Percentiles rank a stretch among this genome's conserved stretches.
Evolutionary conservation across 2,797 vertebrate species (phyloP).

Genomic region (Helicolenus hilgendorfi): DNA sequence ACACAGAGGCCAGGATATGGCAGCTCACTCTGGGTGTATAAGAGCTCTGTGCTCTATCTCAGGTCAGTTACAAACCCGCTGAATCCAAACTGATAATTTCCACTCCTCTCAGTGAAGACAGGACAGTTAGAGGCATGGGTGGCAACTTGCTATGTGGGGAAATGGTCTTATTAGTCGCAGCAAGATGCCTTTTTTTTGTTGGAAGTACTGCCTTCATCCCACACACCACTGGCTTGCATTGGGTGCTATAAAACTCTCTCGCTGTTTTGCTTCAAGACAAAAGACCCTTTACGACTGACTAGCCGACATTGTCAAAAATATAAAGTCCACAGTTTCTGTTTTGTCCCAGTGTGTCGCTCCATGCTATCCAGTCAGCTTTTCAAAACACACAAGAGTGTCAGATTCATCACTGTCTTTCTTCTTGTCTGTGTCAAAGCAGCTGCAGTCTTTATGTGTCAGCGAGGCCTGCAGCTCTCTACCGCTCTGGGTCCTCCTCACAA

Average conservation of each 20-base stretch:
- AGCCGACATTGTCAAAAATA: slow-evolving; percentile 25
- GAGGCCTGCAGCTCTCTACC: slow-evolving; percentile 55
- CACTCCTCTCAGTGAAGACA: slow-evolving; percentile 65
- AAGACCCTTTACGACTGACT: slow-evolving; percentile 24
- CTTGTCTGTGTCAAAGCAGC: slow-evolving; percentile 73
- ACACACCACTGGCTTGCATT: slow-evolving; percentile 35
- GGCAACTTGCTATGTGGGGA: slow-evolving; percentile 22
- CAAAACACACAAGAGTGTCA: slow-evolving; percentile 33
- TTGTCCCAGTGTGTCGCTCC: slow-evolving; percentile 44
- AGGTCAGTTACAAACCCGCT: slow-evolving; percentile 92
- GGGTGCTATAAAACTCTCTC: slow-evolving; percentile 23
- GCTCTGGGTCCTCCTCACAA: slow-evolving; percentile 33
- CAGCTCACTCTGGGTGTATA: slow-evolving; percentile 92
- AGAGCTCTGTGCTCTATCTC: slow-evolving; percentile 91
- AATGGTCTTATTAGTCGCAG: slow-evolving; percentile 39
- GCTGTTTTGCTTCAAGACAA: slow-evolving; percentile 6
- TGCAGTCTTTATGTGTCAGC: slow-evolving; percentile 63
- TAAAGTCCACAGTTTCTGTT: slow-evolving; percentile 38
- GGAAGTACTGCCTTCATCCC: slow-evolving; percentile 52
- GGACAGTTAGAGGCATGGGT: slow-evolving; percentile 60
- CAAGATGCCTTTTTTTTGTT: slow-evolving; percentile 36
- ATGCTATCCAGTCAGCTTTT: slow-evolving; percentile 37
- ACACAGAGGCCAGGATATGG: slow-evolving; percentile 92
- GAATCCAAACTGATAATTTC: slow-evolving; percentile 73
- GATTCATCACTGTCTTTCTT: slow-evolving; percentile 57